Evolutionary conservation across 1,140 invertebrate genomes (phyloP), one percentile per base, ranked within the genome.

Genomic region (Heliconius nattereri): DNA sequence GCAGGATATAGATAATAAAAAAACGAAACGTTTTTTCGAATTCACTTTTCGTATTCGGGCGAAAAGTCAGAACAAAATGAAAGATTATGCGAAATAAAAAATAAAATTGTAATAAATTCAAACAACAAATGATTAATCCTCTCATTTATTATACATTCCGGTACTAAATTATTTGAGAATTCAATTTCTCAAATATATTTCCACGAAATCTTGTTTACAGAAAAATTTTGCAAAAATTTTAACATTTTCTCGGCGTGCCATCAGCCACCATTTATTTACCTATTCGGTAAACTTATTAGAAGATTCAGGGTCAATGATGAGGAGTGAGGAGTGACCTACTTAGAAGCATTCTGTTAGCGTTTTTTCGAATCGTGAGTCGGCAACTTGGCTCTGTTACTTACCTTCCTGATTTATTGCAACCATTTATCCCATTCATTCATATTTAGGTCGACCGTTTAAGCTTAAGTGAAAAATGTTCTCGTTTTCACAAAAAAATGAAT

Each of bases 361-460:
- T 49, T 16, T 49, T 26, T 49, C 66, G 26, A 76, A 76, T 8
- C 60, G 75, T 76, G 75, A 76, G 75, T 76, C 75, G 66, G 66
- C 66, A 76, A 76, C 80, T 78, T 83, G 81, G 80, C 84, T 78
- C 83, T 73, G 60, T 66, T 66, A 66, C 73, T 80, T 85, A 86
- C 83, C 86, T 85, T 88, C 81, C 85, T 89, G 88, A 91, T 92
- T 90, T 91, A 91, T 91, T 83, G 83, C 80, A 29, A 60, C 83
- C 84, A 87, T 91, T 89, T 84, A 86, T 91, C 87, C 87, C 79
- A 88, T 88, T 91, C 87, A 88, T 84, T 75, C 73, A 74, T 75
- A 72, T 77, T 52, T 71, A 72, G 70, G 76, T 74, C 70, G 52
- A 79, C 71, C 57, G 71, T 40, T 72, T 72, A 37, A 37, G 35